Percentiles rank a stretch among this genome's conserved stretches.
Evolutionary conservation across 1,140 invertebrate species (phyloP).

Genomic region (Drosophila funebris): DNA sequence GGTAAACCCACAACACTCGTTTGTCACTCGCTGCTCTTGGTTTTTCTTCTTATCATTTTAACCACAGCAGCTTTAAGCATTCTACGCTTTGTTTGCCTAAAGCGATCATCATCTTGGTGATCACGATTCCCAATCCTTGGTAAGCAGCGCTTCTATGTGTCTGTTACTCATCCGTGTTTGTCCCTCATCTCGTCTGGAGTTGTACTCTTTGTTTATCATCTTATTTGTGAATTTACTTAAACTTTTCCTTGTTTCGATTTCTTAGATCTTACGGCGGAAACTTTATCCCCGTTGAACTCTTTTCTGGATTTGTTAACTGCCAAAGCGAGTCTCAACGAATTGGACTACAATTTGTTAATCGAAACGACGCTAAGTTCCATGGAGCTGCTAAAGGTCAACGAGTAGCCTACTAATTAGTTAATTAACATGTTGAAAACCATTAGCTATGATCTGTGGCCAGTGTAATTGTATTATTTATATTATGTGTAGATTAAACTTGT

Average conservation of each 20-base stretch:
- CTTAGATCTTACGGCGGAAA: conserved; percentile 88
- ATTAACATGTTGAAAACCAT: not conserved
- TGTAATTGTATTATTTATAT: conserved; percentile 8
- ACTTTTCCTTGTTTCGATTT: not conserved
- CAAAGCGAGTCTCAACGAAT: conserved; percentile 91
- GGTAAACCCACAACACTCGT: conserved; percentile 58
- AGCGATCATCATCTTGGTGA: conserved; percentile 43
- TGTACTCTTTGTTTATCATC: not conserved
- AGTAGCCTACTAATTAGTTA: conserved; percentile 16
- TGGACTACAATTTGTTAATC: conserved; percentile 92
- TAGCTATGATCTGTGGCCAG: not conserved
- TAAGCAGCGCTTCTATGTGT: conserved; percentile 52
- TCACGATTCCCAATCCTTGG: conserved; percentile 20
- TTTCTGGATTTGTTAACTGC: conserved; percentile 93
- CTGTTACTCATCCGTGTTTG: conserved; percentile 28
- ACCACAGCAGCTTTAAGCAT: conserved; percentile 57
- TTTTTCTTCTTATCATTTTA: conserved; percentile 68
- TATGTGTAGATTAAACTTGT: conserved; percentile 31
- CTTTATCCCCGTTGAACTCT: conserved; percentile 91
- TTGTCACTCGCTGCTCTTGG: conserved; percentile 68
- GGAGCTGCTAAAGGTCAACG: conserved; percentile 62
- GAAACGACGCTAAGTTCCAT: conserved; percentile 88
- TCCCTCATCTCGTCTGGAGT: not conserved
- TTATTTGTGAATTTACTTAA: not conserved
- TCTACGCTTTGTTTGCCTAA: conserved; percentile 42